Evolutionary conservation across 37 sponge, comb jelly and placozoan genomes (phyloP).

Genomic region (Haliclona indistincta): DNA sequence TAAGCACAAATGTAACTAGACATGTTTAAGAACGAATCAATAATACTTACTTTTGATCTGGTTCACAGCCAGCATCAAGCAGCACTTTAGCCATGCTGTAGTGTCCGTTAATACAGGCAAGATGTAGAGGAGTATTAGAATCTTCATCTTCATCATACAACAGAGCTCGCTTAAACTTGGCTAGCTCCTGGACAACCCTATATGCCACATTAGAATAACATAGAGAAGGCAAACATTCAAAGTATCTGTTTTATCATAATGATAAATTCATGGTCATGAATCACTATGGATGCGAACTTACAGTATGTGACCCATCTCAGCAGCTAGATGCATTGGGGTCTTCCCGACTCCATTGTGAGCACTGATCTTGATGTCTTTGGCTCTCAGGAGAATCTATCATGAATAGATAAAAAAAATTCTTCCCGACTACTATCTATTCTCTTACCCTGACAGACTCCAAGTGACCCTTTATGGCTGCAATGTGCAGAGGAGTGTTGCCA

Average conservation of each 20-base stretch:
- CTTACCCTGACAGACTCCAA: constrained; percentile 48
- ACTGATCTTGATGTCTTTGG: constrained; percentile 27
- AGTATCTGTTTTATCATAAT: too few species aligned
- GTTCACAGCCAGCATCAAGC: constrained; percentile 63
- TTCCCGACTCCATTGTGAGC: constrained; percentile 81
- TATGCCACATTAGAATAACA: too few species aligned
- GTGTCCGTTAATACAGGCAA: constrained; percentile 83
- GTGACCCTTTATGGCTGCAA: constrained; percentile 77
- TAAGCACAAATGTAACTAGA: too few species aligned
- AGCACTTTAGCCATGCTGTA: constrained; percentile 53
- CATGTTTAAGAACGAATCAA: too few species aligned
- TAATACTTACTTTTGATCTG: constrained; percentile 75
- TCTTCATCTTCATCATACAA: constrained; percentile 87
- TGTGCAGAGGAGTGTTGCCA: constrained; percentile 80
- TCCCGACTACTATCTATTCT: too few species aligned
- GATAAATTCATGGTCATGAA: too few species aligned
- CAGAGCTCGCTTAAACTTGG: constrained; percentile 22
- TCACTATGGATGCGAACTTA: constrained; percentile 41
- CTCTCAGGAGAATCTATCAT: constrained; percentile 24
- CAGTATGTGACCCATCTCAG: constrained; percentile 60
- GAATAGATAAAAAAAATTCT: too few species aligned
- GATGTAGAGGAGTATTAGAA: constrained; percentile 88
- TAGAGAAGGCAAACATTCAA: too few species aligned
- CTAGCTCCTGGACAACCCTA: constrained; percentile 35
- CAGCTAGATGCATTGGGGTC: constrained; percentile 87